Evolutionary conservation across 1,140 invertebrate genomes (phyloP).

Genomic region (Tetramorium parvispinum): DNA sequence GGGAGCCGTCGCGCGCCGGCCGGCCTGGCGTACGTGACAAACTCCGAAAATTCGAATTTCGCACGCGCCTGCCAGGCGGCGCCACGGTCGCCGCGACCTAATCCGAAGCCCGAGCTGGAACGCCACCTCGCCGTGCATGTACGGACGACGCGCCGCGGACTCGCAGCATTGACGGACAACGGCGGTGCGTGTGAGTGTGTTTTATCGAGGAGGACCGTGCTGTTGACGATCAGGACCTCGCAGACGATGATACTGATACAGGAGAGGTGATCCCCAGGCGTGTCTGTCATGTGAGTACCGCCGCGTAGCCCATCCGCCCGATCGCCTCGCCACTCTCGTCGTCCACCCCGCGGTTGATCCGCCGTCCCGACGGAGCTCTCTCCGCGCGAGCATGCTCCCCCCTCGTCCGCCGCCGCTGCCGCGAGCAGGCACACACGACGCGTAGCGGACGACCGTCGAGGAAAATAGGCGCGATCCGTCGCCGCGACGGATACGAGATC

Average conservation of each 20-base stretch:
- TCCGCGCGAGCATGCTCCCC: not conserved
- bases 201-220: constrained; percentile 11
- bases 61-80: not conserved
- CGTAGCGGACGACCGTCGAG: too few relatives aligned
- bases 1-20: too few relatives aligned
- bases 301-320: not conserved
- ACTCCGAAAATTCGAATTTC: constrained; percentile 49
- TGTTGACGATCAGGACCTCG: not conserved
- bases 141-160: constrained; percentile 50
- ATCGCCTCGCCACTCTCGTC: not conserved
- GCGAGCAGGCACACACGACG: too few relatives aligned
- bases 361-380: not conserved
- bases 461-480: too few relatives aligned
- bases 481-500: not conserved
- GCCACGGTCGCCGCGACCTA: not conserved
- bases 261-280: constrained; percentile 62
- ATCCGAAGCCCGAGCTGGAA: constrained; percentile 7
- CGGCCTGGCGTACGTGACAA: constrained; percentile 67
- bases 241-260: constrained; percentile 67
- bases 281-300: not conserved
- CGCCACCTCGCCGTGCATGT: constrained; percentile 58
- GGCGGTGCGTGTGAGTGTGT: constrained; percentile 30
- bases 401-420: too few relatives aligned
- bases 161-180: not conserved
- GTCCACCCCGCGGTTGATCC: not conserved